phyloP scores from a whole-genome alignment of 2,797 vertebrate species.

The Lycodopsis pacificus region DNA sequence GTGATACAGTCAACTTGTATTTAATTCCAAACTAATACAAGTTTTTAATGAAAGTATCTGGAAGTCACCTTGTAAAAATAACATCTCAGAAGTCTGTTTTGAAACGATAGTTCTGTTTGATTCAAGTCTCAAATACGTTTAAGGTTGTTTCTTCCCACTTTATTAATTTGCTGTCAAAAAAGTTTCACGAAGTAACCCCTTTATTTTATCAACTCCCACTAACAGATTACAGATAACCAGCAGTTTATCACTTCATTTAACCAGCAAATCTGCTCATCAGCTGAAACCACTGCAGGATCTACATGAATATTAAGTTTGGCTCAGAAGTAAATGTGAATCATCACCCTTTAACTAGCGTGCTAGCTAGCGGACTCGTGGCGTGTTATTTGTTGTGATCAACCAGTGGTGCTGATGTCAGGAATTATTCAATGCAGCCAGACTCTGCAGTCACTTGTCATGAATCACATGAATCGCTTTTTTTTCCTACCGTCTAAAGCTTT shows the following conservation, averaged over 20 bases:
- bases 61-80: conserved; percentile 5
- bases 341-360: conserved; percentile 36
- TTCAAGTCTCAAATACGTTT: conserved; percentile 19
- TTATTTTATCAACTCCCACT: conserved; percentile 29
- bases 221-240: conserved; percentile 34
- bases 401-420: conserved; percentile 52
- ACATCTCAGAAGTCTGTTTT: conserved; percentile 13
- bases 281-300: conserved; percentile 40
- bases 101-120: background rate
- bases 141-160: background rate
- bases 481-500: background rate
- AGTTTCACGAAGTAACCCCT: conserved; percentile 23
- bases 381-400: conserved; percentile 50
- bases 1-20: conserved; percentile 10
- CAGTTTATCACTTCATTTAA: conserved; percentile 45
- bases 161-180: conserved; percentile 28
- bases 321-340: conserved; percentile 47
- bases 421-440: conserved; percentile 32
- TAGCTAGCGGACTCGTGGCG: conserved; percentile 49
- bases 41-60: background rate
- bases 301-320: conserved; percentile 43
- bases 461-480: conserved; percentile 10
- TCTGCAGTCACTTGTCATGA: conserved; percentile 17
- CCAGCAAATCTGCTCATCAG: conserved; percentile 45
- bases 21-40: background rate